Evolutionary conservation across 2,113 vertebrate species (phyloP), one percentile per base, ranked within the genome.

Genomic region (Fulica atra): DNA sequence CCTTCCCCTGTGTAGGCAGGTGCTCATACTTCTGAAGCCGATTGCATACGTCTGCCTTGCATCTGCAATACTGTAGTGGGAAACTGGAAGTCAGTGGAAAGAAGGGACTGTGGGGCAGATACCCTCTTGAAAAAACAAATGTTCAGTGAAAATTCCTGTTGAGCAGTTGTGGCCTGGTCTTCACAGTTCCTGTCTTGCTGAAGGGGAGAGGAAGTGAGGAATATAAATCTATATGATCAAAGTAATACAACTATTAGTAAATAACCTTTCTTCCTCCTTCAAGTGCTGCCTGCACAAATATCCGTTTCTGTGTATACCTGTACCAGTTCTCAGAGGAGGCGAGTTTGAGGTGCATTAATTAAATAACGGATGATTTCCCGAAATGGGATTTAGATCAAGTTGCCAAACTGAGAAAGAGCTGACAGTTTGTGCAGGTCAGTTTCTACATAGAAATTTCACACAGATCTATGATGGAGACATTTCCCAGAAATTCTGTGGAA

Each of bases 211-310:
- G 86, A 90, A 92, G 86, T 38, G 25, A 92, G 46, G 57, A 92
- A 65, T 90, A 73, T 92, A 93, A 94, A 94, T 95, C 89, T 90
- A 11, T 82, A 44, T 81, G 78, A 90, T 92, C 79, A 96, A 88
- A 84, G 78, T 84, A 87, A 80, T 72, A 51, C 69, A 64, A 48
- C 83, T 92, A 59, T 81, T 92, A 90, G 86, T 88, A 90, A 94
- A 88, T 92, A 85, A 69, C 69, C 64, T 92, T 81, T 83, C 68
- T 88, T 69, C 50, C 35, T 70, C 56, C 89, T 92, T 95, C 79
- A 88, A 54, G 65, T 78, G 46, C 64, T 92, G 82, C 69, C 89
- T 73, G 82, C 65, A 44, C 59, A 93, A 85, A 89, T 71, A 87
- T 8, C 66, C 6, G 0, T 79, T 91, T 83, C 76, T 66, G 21